Evolutionary conservation across 2,113 vertebrate species (phyloP).

Genomic region (Noturus placidus): DNA sequence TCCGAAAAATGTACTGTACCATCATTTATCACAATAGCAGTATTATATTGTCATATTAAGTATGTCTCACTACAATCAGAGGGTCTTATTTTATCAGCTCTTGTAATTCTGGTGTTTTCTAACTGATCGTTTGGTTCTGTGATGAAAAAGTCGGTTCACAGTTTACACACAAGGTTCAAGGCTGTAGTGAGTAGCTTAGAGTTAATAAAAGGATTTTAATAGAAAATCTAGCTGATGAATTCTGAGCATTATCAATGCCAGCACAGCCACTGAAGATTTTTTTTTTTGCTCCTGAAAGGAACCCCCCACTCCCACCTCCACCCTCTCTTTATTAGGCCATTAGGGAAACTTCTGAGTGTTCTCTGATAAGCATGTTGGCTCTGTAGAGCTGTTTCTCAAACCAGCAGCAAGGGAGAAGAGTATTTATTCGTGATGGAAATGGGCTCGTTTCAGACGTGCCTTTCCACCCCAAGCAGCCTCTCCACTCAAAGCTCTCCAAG

Average conservation of each 20-base stretch:
- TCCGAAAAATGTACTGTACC: not conserved
- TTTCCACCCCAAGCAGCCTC: not conserved
- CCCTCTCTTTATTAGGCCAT: not conserved
- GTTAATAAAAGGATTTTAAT: not conserved
- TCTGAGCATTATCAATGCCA: not conserved
- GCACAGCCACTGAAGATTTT: not conserved
- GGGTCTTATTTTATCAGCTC: not conserved
- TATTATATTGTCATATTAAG: not conserved
- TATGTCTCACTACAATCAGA: not conserved
- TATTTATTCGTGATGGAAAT: constrained; percentile 44
- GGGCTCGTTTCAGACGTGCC: constrained; percentile 4
- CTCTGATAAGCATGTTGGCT: constrained; percentile 16
- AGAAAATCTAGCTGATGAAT: constrained; percentile 6
- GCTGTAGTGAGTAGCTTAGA: not conserved
- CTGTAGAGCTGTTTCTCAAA: constrained; percentile 15
- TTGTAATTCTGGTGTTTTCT: not conserved
- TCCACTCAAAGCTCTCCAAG: constrained; percentile 8
- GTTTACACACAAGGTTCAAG: not conserved
- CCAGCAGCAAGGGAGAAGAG: constrained; percentile 21
- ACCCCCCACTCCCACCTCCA: too few species aligned
- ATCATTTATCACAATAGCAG: not conserved
- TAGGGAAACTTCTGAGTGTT: constrained; percentile 32
- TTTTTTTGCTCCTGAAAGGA: not conserved
- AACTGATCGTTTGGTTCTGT: not conserved
- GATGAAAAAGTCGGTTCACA: not conserved